These are phyloP conservation scores for Dromaius novaehollandiae DNA, from an alignment of 2,113 vertebrate species.

Conservation along the genomic window DNA sequence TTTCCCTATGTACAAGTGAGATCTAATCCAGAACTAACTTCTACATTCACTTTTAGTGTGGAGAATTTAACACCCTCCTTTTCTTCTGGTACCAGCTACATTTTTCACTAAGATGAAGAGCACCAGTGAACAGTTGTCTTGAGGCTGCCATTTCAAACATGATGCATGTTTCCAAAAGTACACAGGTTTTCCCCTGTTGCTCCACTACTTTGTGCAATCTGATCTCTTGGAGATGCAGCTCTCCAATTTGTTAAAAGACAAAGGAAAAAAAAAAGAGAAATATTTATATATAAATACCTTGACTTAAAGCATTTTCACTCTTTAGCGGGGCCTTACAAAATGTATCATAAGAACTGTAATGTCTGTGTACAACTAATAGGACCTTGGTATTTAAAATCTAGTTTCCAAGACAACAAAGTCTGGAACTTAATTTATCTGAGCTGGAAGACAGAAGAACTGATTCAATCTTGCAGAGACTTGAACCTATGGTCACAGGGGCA, in stretches of 20 bases:
- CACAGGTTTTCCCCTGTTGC: background rate
- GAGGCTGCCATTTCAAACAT: background rate
- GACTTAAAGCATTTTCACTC: background rate
- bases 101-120: background rate
- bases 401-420: conserved; percentile 39
- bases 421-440: background rate
- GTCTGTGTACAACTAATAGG: background rate
- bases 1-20: background rate
- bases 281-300: background rate
- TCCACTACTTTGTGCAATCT: background rate
- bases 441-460: background rate
- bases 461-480: background rate
- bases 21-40: background rate
- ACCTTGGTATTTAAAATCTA: conserved; percentile 19
- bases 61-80: background rate
- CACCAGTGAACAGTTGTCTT: background rate
- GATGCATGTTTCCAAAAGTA: background rate
- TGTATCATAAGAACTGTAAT: background rate
- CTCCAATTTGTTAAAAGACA: background rate
- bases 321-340: background rate
- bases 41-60: background rate
- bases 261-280: background rate
- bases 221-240: background rate
- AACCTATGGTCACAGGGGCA: background rate
- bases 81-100: background rate